Evolutionary conservation across 2,797 vertebrate genomes (phyloP).

Genomic region (Pristis pectinata): DNA sequence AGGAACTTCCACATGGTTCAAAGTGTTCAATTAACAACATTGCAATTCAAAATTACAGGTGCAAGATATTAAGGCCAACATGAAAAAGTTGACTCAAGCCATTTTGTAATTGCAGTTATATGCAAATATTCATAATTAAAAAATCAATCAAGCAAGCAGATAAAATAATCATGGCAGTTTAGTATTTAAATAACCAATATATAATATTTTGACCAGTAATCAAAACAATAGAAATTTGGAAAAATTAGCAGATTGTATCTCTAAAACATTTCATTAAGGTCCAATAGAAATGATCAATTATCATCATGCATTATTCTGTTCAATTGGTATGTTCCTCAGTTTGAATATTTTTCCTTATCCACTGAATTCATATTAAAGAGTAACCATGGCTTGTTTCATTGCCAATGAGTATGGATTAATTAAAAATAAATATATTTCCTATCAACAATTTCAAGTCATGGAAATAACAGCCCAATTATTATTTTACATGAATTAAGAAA

Average conservation of each 20-base stretch:
- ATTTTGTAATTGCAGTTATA: background rate
- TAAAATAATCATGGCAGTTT: background rate
- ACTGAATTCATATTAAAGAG: background rate
- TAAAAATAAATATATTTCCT: background rate
- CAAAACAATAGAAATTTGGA: slow-evolving; percentile 6
- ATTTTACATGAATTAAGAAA: background rate
- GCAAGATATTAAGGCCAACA: background rate
- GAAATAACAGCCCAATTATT: background rate
- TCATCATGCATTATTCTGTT: background rate
- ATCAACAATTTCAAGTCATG: background rate
- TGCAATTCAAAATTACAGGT: background rate
- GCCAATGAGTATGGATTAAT: background rate
- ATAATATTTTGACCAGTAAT: background rate
- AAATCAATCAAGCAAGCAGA: background rate
- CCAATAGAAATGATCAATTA: background rate
- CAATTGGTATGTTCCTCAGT: background rate
- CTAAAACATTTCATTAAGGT: background rate
- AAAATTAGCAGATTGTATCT: background rate
- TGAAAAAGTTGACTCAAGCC: background rate
- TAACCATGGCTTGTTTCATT: background rate
- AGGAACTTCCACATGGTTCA: background rate
- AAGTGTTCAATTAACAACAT: background rate
- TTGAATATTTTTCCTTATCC: background rate
- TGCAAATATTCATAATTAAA: background rate
- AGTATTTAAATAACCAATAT: background rate